phyloP scores from a whole-genome alignment of 1,140 invertebrate species.

The Camponotus vicinus region DNA sequence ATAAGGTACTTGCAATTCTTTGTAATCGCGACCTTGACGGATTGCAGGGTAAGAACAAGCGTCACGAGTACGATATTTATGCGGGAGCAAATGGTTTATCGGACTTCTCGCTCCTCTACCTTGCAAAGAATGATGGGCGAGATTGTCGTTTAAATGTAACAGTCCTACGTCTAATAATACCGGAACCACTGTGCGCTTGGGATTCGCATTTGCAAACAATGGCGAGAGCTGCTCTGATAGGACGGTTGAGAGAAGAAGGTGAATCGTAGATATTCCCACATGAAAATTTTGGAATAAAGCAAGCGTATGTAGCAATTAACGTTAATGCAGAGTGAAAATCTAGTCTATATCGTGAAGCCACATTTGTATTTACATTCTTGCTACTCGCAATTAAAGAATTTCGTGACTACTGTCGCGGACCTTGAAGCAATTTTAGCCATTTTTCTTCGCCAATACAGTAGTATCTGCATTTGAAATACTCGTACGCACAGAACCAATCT shows the following conservation, averaged over 20 bases:
- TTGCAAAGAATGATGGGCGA: background rate
- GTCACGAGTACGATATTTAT: slow-evolving; percentile 40
- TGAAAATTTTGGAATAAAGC: background rate
- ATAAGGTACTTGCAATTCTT: slow-evolving; percentile 43
- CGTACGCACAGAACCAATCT: background rate
- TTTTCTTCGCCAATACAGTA: background rate
- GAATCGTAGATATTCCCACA: background rate
- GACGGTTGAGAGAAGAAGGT: background rate
- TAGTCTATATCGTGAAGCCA: background rate
- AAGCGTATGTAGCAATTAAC: background rate
- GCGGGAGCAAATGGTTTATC: slow-evolving; percentile 8
- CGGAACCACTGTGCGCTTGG: slow-evolving; percentile 18
- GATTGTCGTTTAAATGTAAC: slow-evolving; percentile 25
- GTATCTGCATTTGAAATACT: slow-evolving; percentile 1
- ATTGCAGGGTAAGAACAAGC: slow-evolving; percentile 3
- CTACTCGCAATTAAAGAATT: slow-evolving; percentile 5
- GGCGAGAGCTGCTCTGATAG: background rate
- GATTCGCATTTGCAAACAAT: slow-evolving; percentile 60
- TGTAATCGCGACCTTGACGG: slow-evolving; percentile 55
- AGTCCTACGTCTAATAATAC: slow-evolving; percentile 34
- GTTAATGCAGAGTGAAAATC: background rate
- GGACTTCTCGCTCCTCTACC: background rate
- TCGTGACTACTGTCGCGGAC: slow-evolving; percentile 12
- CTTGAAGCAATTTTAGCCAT: slow-evolving; percentile 37
- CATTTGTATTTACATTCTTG: slow-evolving; percentile 1